Base-by-base conservation (phyloP, 2,888 invertebrate genomes). In the Malthinus seriepunctatus region DNA sequence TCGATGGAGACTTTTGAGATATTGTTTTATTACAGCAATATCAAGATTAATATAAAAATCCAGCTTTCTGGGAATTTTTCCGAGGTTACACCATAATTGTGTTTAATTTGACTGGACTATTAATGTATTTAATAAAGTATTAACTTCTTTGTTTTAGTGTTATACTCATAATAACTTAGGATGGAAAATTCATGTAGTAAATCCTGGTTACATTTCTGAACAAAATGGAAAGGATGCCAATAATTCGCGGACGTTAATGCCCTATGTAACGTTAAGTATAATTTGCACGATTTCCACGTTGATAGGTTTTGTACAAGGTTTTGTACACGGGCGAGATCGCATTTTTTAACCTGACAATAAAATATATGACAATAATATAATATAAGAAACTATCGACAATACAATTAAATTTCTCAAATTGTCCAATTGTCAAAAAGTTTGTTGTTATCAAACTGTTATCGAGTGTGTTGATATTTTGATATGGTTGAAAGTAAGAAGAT, bases 151-250 rank as follows among this genome's bases (percentile, higher is more conserved):
- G 66, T 80, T 81, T 10, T 81, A 95, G 95, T 95, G 95, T 78
- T 95, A 91, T 80, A 89, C 90, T n/a, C 95, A 95, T 81, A 90
- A 88, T 66, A 91, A 93, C 76, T 81, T 95, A 31, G 95, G 95
- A 47, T 95, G 95, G 95, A 95, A 93, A 78, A 95, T 95, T 68
- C 87, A 91, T 76, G 90, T 95, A 2, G 87, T 93, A 8, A 88
- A 93, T 71, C 85, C 87, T 0, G 90, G 89, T 7, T 79, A 78
- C 65, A 77, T 76, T 56, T 75, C 77, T 1, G 73, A 72, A 47
- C 75, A 72, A 51, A 76, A 76, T 60, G 71, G 73, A 15, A 71
- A 62, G 11, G 56, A 66, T 10, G 61, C 63, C 5, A 68, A 31
- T 38, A 47, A 39, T 10, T 46, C 51, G n/a, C 33, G 33, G 33